Percentiles rank a stretch among this genome's conserved stretches.
These are phyloP conservation scores for Tachyglossus aculeatus DNA, from an alignment of 2,797 vertebrate genomes.

Conservation along the genomic window DNA sequence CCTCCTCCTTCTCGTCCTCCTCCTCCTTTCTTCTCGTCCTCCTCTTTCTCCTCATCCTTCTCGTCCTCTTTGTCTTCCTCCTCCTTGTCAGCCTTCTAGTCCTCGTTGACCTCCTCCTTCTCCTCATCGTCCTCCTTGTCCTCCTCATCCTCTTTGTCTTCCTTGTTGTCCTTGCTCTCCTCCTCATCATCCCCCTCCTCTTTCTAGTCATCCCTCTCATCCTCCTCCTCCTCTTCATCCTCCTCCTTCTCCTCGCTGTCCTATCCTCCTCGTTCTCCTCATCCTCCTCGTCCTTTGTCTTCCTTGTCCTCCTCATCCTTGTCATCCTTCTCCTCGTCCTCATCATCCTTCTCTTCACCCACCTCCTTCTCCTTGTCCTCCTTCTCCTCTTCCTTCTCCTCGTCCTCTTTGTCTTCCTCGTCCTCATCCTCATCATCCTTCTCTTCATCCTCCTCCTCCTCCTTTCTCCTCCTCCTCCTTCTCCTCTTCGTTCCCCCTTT, in stretches of 20 bases:
- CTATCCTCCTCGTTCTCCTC: not conserved
- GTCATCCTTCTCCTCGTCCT: not conserved
- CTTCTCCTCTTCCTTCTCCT: not conserved
- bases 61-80: not conserved
- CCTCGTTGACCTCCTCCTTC: not conserved
- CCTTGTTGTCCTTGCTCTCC: too few species aligned
- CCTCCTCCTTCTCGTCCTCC: not conserved
- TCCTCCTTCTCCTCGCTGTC: not conserved
- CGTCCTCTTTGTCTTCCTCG: not conserved
- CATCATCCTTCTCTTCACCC: not conserved
- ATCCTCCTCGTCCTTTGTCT: not conserved
- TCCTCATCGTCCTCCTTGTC: not conserved
- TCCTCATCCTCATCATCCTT: not conserved
- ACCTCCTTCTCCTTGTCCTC: not conserved
- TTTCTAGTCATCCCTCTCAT: too few species aligned
- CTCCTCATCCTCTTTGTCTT: not conserved
- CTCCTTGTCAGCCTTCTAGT: constrained; percentile 74
- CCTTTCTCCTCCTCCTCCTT: not conserved
- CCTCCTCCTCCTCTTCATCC: too few species aligned
- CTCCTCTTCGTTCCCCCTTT: too few species aligned
- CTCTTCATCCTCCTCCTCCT: not conserved
- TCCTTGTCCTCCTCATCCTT: not conserved
- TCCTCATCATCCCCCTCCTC: too few species aligned
- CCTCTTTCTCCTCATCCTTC: not conserved
- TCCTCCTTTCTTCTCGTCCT: not conserved